phyloP scores from a whole-genome alignment of 2,888 invertebrate species.

The Drosophila emarginata region DNA sequence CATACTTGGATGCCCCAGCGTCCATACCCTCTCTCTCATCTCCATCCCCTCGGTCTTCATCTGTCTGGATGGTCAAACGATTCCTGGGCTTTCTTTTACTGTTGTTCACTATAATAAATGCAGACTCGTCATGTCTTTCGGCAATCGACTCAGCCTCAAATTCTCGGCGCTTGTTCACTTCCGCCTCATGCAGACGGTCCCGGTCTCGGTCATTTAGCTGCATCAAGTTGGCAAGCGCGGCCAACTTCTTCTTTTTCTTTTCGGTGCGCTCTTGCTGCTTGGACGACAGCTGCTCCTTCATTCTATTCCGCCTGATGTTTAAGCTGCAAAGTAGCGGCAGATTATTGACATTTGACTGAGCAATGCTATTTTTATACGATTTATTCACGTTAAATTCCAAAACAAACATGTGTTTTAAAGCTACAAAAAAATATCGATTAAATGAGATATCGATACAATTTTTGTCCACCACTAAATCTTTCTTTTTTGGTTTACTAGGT shows the following conservation, averaged over 20 bases:
- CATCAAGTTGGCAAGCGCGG: slow-evolving; percentile 85
- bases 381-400: background rate
- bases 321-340: slow-evolving; percentile 40
- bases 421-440: background rate
- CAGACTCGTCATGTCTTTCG: slow-evolving; percentile 51
- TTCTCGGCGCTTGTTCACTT: slow-evolving; percentile 44
- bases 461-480: background rate
- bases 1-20: slow-evolving; percentile 31
- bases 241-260: slow-evolving; percentile 86
- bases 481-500: background rate
- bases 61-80: slow-evolving; percentile 32
- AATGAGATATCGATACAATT: background rate
- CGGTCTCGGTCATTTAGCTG: slow-evolving; percentile 86
- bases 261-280: slow-evolving; percentile 85
- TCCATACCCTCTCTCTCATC: background rate
- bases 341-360: background rate
- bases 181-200: slow-evolving; percentile 81
- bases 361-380: background rate
- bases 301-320: slow-evolving; percentile 56
- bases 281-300: slow-evolving; percentile 75
- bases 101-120: slow-evolving; percentile 62
- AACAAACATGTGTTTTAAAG: background rate
- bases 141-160: background rate
- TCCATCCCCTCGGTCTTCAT: background rate
- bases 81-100: slow-evolving; percentile 66